phyloP scores from a whole-genome alignment of 2,797 vertebrate genomes.

The Xerus rutilus region DNA sequence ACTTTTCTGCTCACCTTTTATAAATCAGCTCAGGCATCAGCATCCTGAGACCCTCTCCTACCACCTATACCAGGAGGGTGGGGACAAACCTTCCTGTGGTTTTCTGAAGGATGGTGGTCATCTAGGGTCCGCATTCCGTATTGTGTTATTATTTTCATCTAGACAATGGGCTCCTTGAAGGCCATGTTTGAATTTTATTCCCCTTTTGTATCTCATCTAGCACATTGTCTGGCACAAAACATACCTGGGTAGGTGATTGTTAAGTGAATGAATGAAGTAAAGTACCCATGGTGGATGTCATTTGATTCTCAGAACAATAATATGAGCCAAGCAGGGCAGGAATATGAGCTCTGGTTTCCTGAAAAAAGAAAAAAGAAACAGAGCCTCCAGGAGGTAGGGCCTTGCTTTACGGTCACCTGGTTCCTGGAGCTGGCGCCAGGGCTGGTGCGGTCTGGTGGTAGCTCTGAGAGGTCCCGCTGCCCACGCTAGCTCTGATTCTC shows the following conservation, averaged over 20 bases:
- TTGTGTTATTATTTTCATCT: not conserved
- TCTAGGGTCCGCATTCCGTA: not conserved
- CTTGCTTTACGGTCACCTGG: constrained; percentile 37
- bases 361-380: not conserved
- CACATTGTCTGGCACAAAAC: not conserved
- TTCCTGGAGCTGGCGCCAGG: not conserved
- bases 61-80: rapidly evolving
- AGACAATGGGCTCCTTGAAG: constrained; percentile 9
- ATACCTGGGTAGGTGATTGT: not conserved
- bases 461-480: not conserved
- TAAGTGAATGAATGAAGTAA: constrained; percentile 4
- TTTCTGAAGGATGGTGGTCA: not conserved
- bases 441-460: not conserved
- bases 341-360: constrained; percentile 67
- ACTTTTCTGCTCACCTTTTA: not conserved
- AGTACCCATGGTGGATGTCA: not conserved
- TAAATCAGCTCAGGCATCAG: not conserved
- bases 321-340: constrained; percentile 10
- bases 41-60: not conserved
- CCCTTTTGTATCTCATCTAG: not conserved
- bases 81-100: not conserved
- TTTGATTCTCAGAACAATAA: constrained; percentile 27
- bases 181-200: not conserved
- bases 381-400: constrained; percentile 2
- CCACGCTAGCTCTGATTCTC: not conserved